These are phyloP conservation scores for Drosophila chauvacae DNA, from an alignment of 1,140 invertebrate species.

Conservation along the genomic window DNA sequence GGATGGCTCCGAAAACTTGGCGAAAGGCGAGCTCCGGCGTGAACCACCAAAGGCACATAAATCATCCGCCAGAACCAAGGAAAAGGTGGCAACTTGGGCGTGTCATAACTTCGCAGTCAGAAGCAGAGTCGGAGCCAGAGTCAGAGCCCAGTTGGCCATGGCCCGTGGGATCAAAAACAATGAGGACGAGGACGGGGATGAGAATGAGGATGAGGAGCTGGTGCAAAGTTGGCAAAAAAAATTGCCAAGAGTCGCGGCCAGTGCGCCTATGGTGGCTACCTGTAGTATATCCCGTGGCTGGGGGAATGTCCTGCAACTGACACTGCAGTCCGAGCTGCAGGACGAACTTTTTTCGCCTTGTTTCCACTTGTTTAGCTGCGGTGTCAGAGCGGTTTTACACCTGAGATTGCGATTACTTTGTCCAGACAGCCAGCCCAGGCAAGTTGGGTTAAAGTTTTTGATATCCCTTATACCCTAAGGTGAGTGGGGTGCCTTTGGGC, in stretches of 20 bases:
- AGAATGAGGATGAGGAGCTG: slow-evolving; percentile 4
- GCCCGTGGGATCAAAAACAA: slow-evolving; percentile 48
- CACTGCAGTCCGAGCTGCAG: slow-evolving; percentile 61
- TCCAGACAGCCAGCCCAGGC: slow-evolving; percentile 19
- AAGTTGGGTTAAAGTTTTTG: slow-evolving; percentile 52
- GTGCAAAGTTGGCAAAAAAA: slow-evolving; percentile 53
- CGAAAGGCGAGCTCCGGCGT: slow-evolving; percentile 27
- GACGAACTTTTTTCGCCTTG: slow-evolving; percentile 61
- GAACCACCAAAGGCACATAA: slow-evolving; percentile 72
- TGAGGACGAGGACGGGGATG: slow-evolving; percentile 26
- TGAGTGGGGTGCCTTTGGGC: background rate
- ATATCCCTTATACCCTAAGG: slow-evolving; percentile 2
- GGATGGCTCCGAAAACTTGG: slow-evolving; percentile 51
- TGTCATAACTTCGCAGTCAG: slow-evolving; percentile 68
- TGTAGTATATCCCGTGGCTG: background rate
- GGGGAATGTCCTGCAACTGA: slow-evolving; percentile 66
- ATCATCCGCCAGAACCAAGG: slow-evolving; percentile 55
- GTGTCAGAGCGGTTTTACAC: slow-evolving; percentile 71
- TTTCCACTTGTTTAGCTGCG: slow-evolving; percentile 66
- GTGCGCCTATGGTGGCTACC: slow-evolving; percentile 38
- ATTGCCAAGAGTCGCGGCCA: slow-evolving; percentile 52
- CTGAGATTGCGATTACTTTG: slow-evolving; percentile 73
- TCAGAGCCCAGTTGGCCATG: slow-evolving; percentile 51
- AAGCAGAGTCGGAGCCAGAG: slow-evolving; percentile 23
- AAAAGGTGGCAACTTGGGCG: slow-evolving; percentile 70